Conservation (phyloP, 1,140 invertebrate species). For the Eubasilissa regina region DNA sequence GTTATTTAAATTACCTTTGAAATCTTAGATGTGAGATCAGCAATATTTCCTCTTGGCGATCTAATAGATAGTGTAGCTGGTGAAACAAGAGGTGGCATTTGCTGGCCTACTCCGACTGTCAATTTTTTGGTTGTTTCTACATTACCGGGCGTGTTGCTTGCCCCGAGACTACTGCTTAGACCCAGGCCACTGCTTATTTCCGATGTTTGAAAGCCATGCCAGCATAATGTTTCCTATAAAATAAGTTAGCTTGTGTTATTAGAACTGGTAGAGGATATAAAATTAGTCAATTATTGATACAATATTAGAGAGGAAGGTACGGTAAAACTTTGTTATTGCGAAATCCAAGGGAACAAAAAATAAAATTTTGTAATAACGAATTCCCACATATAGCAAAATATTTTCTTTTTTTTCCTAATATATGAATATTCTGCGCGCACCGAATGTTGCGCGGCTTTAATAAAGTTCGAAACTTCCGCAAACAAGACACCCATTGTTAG, state of each 20-base stretch:
- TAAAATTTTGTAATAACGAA: too few species aligned
- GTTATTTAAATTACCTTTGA: conserved; percentile 1
- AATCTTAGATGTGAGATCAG: conserved; percentile 43
- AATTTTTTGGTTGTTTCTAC: conserved; percentile 9
- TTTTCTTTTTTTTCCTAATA: too few species aligned
- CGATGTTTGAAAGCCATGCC: conserved; percentile 69
- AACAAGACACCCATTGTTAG: too few species aligned
- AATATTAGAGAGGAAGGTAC: too few species aligned
- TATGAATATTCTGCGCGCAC: too few species aligned
- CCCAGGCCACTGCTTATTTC: conserved; percentile 67
- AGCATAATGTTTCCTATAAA: conserved; percentile 69
- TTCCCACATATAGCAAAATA: too few species aligned
- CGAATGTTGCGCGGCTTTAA: too few species aligned
- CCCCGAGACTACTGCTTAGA: conserved; percentile 62
- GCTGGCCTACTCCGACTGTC: conserved; percentile 56
- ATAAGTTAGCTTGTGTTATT: neutral
- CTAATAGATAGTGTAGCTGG: conserved; percentile 61
- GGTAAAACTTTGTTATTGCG: too few species aligned
- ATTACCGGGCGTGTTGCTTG: conserved; percentile 62
- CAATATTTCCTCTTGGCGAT: conserved; percentile 55
- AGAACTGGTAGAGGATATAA: too few species aligned
- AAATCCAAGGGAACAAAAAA: too few species aligned
- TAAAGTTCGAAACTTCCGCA: too few species aligned
- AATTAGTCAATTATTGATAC: too few species aligned
- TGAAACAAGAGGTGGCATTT: conserved; percentile 68